These are phyloP conservation scores for Xylota segnis DNA, from an alignment of 2,888 invertebrate species.

Conservation along the genomic window DNA sequence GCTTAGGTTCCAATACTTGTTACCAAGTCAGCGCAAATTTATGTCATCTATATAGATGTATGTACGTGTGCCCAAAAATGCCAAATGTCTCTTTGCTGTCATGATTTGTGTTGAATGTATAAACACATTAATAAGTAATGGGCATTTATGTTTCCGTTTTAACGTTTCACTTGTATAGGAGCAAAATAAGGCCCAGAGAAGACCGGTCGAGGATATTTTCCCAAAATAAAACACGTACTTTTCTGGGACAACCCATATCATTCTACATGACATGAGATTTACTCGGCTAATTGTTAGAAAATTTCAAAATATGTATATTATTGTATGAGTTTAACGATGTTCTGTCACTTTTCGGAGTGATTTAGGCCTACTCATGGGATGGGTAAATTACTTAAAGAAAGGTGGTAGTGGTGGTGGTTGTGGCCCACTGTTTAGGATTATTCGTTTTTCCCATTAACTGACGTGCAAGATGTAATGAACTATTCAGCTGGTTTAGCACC, in stretches of 20 bases:
- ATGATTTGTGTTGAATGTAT: conserved; percentile 5
- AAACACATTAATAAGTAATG: conserved; percentile 7
- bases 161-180: not conserved
- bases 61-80: not conserved
- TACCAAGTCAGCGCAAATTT: not conserved
- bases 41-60: not conserved
- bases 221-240: not conserved
- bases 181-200: not conserved
- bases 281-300: not conserved
- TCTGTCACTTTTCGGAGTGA: no score
- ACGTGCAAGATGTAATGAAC: no score
- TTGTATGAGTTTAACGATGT: not conserved
- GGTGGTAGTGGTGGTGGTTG: no score
- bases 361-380: no score
- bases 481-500: no score
- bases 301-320: not conserved
- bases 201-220: not conserved
- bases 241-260: not conserved
- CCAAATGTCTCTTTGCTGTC: not conserved
- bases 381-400: no score
- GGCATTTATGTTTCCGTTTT: conserved; percentile 1
- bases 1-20: not conserved
- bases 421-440: no score
- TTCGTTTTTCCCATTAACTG: no score
- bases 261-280: not conserved